phyloP scores from a whole-genome alignment of 1,140 invertebrate genomes.

The Harpegnathos saltator region DNA sequence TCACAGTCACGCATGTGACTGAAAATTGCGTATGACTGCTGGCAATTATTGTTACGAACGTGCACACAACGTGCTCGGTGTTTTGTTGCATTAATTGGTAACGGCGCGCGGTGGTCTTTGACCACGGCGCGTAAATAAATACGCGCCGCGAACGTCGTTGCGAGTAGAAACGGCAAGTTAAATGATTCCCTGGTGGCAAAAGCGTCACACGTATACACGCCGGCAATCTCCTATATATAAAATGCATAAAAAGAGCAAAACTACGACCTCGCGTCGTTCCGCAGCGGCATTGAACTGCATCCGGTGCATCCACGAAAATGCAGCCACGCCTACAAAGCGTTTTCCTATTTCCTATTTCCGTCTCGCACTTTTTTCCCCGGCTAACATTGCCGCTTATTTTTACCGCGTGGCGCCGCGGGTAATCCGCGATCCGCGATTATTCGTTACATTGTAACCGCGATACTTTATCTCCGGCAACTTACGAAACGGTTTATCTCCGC shows the following conservation, averaged over 20 bases:
- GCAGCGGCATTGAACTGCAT: constrained; percentile 4
- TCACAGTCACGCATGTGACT: too few species aligned
- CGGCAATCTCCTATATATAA: constrained; percentile 13
- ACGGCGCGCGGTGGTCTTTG: neutral
- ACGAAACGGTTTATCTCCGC: neutral
- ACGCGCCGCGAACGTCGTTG: neutral
- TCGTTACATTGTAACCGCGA: neutral
- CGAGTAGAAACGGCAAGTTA: constrained; percentile 12
- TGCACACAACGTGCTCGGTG: neutral
- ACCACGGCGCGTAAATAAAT: constrained; percentile 1
- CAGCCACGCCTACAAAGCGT: neutral
- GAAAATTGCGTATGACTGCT: too few species aligned
- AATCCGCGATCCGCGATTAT: neutral
- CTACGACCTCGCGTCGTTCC: neutral
- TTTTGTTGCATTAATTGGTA: constrained; percentile 5
- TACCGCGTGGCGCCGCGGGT: neutral
- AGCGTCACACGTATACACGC: constrained; percentile 1
- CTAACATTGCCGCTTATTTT: neutral
- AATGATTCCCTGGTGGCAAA: constrained; percentile 23
- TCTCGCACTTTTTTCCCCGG: neutral
- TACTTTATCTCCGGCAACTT: neutral
- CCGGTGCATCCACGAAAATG: constrained; percentile 7
- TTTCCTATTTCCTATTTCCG: constrained; percentile 20
- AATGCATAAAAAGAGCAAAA: constrained; percentile 33
- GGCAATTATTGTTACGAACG: neutral